Evolutionary conservation across 1,140 invertebrate species (phyloP), one percentile per base, ranked within the genome.

Genomic region (Popillia japonica): DNA sequence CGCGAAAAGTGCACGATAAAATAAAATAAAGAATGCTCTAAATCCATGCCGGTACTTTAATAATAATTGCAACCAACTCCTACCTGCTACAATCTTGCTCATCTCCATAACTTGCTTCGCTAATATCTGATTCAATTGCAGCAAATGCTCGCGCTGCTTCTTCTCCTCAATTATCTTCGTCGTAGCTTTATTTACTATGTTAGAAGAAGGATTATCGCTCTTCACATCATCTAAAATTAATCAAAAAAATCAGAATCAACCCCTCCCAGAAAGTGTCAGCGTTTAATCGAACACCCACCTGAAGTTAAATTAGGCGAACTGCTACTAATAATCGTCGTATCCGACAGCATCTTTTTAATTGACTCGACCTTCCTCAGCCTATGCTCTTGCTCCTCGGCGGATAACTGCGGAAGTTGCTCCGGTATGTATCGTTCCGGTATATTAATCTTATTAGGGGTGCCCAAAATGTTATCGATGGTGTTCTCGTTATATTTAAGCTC

Each of bases 31-130:
- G 22, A 75, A 34, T 75, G 17, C 17, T 75, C 40, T 75, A 41
- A 34, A 27, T 11, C 22, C 64, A 68, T 27, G 40, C 22, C 9
- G 10, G 22, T 2, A 27, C n/a, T 72, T n/a, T 77, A 77, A 0
- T 14, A 22, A 41, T n/a, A 77, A 14, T 41, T 23, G 8, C 34
- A 76, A 17, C 76, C 77, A 76, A 55, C 76, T 76, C 72, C 7
- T 90, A 97, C 96, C 95, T 88, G 96, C 96, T 81, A 96, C 95
- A 86, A 96, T 94, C 90, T 96, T 96, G 88, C 95, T 97, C 89
- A 95, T 96, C 86, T 96, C 94, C 89, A 96, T 97, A 77, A 97
- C 96, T 90, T 98, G 95, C 84, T 95, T 93, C n/a, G 96, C 96
- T 79, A 98, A 88, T 82, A 96, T 95, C 87, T 97, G 96, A 89